Conservation (phyloP, 2,113 vertebrate species). For the Lanius ludovicianus region DNA sequence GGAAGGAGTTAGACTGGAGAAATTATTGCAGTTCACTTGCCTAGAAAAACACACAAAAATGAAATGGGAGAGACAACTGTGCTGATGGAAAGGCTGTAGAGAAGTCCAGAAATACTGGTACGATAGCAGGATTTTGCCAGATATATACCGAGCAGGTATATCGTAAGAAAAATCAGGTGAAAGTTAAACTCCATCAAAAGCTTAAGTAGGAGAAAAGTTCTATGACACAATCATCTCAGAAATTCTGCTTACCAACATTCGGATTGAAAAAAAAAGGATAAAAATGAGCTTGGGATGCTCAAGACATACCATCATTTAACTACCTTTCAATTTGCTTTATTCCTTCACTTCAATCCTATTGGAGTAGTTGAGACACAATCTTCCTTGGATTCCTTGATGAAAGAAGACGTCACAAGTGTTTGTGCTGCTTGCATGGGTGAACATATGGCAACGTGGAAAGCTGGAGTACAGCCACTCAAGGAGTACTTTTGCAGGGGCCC, state of each 20-base stretch:
- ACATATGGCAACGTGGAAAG: neutral
- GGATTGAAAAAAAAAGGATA: neutral
- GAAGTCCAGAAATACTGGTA: conserved; percentile 26
- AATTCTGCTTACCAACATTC: neutral
- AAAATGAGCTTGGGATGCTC: neutral
- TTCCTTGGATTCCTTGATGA: neutral
- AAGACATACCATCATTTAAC: neutral
- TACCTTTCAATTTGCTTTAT: neutral
- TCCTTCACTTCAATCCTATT: neutral
- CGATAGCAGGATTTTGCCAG: neutral
- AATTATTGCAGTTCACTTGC: neutral
- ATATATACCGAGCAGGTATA: neutral
- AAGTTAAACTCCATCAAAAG: neutral
- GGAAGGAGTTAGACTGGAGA: neutral
- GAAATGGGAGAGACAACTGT: neutral
- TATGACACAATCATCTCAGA: neutral
- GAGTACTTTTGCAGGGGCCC: neutral
- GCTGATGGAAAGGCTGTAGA: neutral
- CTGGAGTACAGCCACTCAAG: neutral
- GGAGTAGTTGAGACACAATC: neutral
- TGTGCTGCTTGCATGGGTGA: neutral
- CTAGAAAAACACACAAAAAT: neutral
- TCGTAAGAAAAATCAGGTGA: neutral
- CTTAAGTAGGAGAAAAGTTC: neutral
- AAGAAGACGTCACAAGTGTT: neutral